Percentiles rank a stretch among this genome's conserved stretches.
Conservation (phyloP, 2,888 invertebrate genomes). For the Caenorhabditis doughertyi region DNA sequence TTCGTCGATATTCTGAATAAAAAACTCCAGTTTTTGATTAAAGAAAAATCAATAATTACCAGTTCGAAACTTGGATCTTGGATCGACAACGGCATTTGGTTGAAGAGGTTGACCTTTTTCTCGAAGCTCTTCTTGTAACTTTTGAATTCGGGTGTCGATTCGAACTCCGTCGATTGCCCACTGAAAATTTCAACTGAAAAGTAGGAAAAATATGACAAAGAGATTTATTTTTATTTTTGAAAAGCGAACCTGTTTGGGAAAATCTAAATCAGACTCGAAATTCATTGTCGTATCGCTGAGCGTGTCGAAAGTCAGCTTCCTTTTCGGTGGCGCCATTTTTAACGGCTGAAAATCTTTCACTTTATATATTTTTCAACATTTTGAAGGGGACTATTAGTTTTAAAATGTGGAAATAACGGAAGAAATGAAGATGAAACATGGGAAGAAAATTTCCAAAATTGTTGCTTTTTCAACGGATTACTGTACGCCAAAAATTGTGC, state of each 20-base stretch:
- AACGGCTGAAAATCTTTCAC: background rate
- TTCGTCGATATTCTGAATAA: conserved; percentile 48
- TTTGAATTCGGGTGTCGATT: conserved; percentile 15
- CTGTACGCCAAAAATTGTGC: background rate
- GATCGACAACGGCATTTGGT: conserved; percentile 22
- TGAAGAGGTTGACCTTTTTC: background rate
- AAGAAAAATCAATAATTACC: conserved; percentile 3
- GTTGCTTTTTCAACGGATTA: background rate
- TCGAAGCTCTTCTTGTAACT: conserved; percentile 22
- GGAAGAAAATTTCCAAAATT: too few species aligned
- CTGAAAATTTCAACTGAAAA: conserved; percentile 32
- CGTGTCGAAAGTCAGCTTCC: conserved; percentile 14
- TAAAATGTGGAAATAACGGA: too few species aligned
- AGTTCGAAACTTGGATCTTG: conserved; percentile 48
- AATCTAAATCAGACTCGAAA: conserved; percentile 20
- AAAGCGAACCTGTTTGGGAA: conserved; percentile 20
- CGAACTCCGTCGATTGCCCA: conserved; percentile 32
- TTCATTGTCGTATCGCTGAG: background rate
- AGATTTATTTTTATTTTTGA: background rate
- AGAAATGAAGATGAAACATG: too few species aligned
- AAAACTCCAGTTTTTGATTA: background rate
- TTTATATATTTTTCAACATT: too few species aligned
- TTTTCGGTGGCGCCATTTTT: background rate
- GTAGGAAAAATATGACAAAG: too few species aligned
- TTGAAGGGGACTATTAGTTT: too few species aligned